Base-by-base conservation (phyloP, 64 coral and sea anemone genomes). In the Pachyseris speciosa region DNA sequence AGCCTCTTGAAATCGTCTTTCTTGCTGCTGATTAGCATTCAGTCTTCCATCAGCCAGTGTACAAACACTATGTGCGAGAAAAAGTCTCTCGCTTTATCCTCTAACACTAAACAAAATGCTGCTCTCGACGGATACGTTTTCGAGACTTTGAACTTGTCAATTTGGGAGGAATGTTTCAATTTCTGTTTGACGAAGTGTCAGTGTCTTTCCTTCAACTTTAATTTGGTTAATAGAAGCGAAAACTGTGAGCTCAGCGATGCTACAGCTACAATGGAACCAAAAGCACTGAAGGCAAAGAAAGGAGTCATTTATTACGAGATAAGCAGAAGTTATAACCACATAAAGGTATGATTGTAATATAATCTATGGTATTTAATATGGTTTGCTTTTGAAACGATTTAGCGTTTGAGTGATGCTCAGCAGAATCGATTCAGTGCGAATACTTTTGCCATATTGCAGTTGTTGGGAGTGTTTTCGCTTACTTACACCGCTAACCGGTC, bases 201-300 rank as follows among this genome's bases (percentile, higher is more conserved):
- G 40, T 77, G 47, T 30, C 74, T 52, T 19, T 77, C 74, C 8
- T 77, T 77, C 17, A 77, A 77, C 45, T 77, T 77, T 2, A 51
- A 37, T 45, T 43, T 52, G 28, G 12, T 48, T 44, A 77, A 77
- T 52, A 81, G 36, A 41, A 81, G 33, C 9, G 8, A 16, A 81
- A 81, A 61, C 19, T 81, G 77, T 39, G 37, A 81, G 33, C 52
- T 81, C 52, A 81, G 61, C 77, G 77, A 81, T 37, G 77, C 52
- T 4, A 61, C 4, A 31, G 40, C 22, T 25, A 81, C 37, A 27
- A 8, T 81, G 31, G 32, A 4, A 38, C 19, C 53, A 41, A 34
- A 60, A 28, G 77, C 77, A 24, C 20, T 61, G 31, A 40, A 20
- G n/a, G 19, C 34, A 81, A 61, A 39, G 16, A n/a, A 38, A 40